A percentile compares a stretch with the other conserved stretches of the same genome.
Evolutionary conservation across 2,113 vertebrate species (phyloP).

Genomic region (Dipodomys spectabilis): DNA sequence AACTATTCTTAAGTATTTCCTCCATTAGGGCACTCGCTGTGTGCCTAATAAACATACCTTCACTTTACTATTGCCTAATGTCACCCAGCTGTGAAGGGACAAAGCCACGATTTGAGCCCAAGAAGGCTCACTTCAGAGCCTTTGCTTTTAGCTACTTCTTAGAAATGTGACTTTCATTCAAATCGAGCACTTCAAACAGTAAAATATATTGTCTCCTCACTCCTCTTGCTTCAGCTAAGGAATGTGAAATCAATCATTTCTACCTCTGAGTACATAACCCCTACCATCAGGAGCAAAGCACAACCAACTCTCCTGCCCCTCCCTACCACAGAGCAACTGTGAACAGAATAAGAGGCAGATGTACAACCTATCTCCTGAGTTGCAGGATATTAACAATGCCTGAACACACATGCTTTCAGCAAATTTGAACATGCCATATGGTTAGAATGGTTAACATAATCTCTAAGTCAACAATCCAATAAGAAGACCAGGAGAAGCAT

Average conservation of each 20-base stretch:
- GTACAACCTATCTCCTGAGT: not conserved
- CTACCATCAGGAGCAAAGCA: not conserved
- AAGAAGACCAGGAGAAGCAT: conserved; percentile 18
- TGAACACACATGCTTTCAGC: conserved; percentile 54
- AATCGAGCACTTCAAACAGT: not conserved
- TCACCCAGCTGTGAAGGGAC: not conserved
- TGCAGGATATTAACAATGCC: not conserved
- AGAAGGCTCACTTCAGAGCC: not conserved
- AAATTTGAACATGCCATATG: conserved; percentile 30
- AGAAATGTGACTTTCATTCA: not conserved
- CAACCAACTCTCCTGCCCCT: not conserved
- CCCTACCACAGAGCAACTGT: rapidly evolving
- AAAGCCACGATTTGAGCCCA: not conserved
- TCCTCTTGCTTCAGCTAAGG: not conserved
- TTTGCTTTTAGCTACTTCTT: not conserved
- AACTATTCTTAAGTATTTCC: not conserved
- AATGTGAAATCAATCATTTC: not conserved
- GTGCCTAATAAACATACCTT: not conserved
- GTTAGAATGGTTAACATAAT: not conserved
- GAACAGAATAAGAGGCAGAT: not conserved
- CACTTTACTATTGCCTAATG: not conserved
- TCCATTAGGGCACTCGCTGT: not conserved
- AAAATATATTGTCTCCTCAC: not conserved
- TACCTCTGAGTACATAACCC: not conserved
- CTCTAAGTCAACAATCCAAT: conserved; percentile 47